Evolutionary conservation across 2,888 invertebrate genomes (phyloP), one percentile per base, ranked within the genome.

Genomic region (Rugalucina vietnamica): DNA sequence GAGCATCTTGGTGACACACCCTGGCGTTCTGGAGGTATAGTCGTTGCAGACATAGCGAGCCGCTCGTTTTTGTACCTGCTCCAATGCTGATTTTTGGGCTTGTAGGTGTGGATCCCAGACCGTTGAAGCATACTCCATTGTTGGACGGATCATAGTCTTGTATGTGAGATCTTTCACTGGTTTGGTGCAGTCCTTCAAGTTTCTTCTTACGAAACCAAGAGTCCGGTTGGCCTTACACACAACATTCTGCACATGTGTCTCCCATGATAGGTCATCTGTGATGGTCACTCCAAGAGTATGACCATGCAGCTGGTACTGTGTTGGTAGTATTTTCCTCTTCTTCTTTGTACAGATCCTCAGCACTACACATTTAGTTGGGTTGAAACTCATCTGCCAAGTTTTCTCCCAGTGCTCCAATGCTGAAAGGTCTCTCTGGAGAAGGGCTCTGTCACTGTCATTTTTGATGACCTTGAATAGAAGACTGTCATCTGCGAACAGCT

Each of bases 351-450:
- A 65, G 34, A 65, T 65, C 34, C 32, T 32, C 65, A 65, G 18
- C 65, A 65, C 34, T 5, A 65, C 65, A 65, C 65, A 65, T 65
- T 65, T 65, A 18, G 34, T 65, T 12, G 60, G 65, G 65, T 65
- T 65, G 65, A 65, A 65, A 34, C 65, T 2, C 65, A 65, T 65
- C 34, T 65, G 65, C 65, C 65, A 65, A 34, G 65, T 65, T 65
- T 65, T 34, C 34, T 65, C 65, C 65, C 65, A 65, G 34, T 34
- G 65, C 18, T 65, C 32, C 18, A 65, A 34, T 65, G 65, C 65
- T 34, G 34, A 34, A 65, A 65, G 65, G 18, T 32, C 65, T 10
- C 21, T 34, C 34, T 65, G 65, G 21, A 34, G 65, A 32, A 65
- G 12, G 14, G 32, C 65, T 18, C 65, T 65, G 34, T 65, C 34